Percentiles rank a stretch among this genome's conserved stretches.
phyloP scores from a whole-genome alignment of 2,888 invertebrate genomes.

The Platycheirus rosarum region DNA sequence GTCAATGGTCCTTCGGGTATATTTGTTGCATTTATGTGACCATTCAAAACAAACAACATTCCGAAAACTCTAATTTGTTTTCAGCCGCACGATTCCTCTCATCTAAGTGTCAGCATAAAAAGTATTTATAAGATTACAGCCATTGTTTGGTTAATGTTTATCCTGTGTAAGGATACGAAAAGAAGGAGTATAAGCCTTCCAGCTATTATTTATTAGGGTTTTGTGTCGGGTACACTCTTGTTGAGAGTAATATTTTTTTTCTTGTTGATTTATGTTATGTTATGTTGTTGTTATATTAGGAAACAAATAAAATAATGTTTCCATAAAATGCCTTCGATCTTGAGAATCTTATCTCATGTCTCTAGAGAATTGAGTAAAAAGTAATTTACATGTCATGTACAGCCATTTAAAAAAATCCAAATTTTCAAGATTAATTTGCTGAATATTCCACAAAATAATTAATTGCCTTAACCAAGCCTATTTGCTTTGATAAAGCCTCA shows the following conservation, averaged over 20 bases:
- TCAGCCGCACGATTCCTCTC: constrained; percentile 35
- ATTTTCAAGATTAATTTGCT: no score
- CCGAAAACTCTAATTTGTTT: constrained; percentile 35
- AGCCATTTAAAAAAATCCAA: no score
- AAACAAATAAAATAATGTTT: no score
- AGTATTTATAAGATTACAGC: constrained; percentile 33
- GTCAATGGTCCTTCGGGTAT: constrained; percentile 53
- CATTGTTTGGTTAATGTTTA: constrained; percentile 37
- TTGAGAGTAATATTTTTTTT: background rate
- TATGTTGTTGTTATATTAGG: no score
- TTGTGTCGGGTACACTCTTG: background rate
- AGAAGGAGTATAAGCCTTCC: background rate
- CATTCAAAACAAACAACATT: constrained; percentile 7
- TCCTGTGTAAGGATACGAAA: constrained; percentile 12
- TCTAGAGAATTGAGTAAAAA: no score
- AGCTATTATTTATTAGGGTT: constrained; percentile 27
- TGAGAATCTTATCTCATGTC: no score
- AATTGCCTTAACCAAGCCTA: no score
- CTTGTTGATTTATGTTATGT: no score
- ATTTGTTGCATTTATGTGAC: constrained; percentile 38
- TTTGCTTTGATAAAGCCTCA: no score
- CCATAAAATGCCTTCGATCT: no score
- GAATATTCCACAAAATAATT: no score
- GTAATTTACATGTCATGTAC: no score
- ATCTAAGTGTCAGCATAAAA: constrained; percentile 35